phyloP scores from a whole-genome alignment of 2,888 invertebrate species.

The Pollenia griseotomentosa region DNA sequence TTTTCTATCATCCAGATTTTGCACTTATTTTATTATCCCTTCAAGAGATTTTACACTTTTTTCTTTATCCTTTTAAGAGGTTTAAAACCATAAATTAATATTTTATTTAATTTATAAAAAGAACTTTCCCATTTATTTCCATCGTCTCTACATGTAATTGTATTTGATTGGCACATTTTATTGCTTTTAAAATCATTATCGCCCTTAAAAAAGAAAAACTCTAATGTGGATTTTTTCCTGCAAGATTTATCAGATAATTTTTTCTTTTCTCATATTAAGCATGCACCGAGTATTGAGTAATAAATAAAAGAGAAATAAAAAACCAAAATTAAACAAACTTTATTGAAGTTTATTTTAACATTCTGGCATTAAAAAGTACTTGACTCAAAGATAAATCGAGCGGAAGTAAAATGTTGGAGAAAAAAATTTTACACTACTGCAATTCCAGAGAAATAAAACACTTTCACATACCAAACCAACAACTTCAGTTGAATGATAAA shows the following conservation, averaged over 20 bases:
- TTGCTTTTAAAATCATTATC: slow-evolving; percentile 33
- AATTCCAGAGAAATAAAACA: background rate
- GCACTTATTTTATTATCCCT: too few relatives aligned
- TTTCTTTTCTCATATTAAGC: background rate
- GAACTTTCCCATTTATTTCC: too few relatives aligned
- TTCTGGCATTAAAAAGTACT: slow-evolving; percentile 49
- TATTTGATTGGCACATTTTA: slow-evolving; percentile 15
- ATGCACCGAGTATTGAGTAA: slow-evolving; percentile 12
- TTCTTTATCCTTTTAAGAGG: too few relatives aligned
- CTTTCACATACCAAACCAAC: background rate
- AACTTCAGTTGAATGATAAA: background rate
- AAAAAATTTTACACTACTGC: background rate
- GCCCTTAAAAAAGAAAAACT: background rate
- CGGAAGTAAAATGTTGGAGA: slow-evolving; percentile 53
- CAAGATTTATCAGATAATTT: slow-evolving; percentile 3
- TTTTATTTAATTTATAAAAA: too few relatives aligned
- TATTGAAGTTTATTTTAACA: slow-evolving; percentile 48
- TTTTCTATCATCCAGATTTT: too few relatives aligned
- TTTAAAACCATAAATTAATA: too few relatives aligned
- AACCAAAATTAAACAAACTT: slow-evolving; percentile 46
- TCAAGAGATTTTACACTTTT: too few relatives aligned
- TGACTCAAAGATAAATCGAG: slow-evolving; percentile 56
- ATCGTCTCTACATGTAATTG: background rate
- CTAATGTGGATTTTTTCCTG: background rate
- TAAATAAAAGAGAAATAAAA: slow-evolving; percentile 29